Base-by-base conservation (phyloP, 2,113 vertebrate genomes). In the Melanocharis versteri region DNA sequence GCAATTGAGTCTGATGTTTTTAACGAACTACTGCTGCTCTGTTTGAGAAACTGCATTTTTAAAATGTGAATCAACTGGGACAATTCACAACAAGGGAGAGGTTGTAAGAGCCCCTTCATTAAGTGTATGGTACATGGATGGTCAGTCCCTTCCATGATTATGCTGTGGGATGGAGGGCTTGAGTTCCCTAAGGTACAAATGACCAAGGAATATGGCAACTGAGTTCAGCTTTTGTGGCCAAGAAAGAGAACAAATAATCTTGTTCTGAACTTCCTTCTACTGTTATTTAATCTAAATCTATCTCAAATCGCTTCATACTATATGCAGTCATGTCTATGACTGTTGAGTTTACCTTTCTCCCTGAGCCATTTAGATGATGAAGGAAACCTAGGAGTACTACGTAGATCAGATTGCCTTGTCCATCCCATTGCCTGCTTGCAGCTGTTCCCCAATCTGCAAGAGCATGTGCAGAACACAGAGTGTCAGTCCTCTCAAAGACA, bases 1-100 rank as follows among this genome's bases (percentile, higher is more conserved):
- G 66, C 60, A 77, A 35, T 68, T 91, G 68, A 93, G 47, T 93
- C 85, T 7, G 81, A 86, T 53, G n/a, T 94, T 93, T 95, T 95
- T 91, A 96, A 89, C 87, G 94, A 98, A 97, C 81, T 80, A 83
- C 62, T 95, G 75, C 91, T 89, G 45, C 42, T 92, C 31, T 50
- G 35, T 56, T 97, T 96, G 78, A 91, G 69, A 83, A 94, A 64
- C 28, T 70, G 44, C 31, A 54, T 91, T 97, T 97, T 95, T 82
- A 37, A 91, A 86, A 88, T 73, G 17, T 93, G 79, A 91, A 86
- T 94, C 83, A 91, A 64, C n/a, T 4, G 2, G 14, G 9, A 61
- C 1, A 1, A 91, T 76, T 94, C 77, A 73, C 18, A 76, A 62
- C 2, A 66, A 68, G 33, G 56, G 3, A 73, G n/a, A 4, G 13